Conservation (phyloP, 2,797 vertebrate species). For the Sardinella longiceps region DNA sequence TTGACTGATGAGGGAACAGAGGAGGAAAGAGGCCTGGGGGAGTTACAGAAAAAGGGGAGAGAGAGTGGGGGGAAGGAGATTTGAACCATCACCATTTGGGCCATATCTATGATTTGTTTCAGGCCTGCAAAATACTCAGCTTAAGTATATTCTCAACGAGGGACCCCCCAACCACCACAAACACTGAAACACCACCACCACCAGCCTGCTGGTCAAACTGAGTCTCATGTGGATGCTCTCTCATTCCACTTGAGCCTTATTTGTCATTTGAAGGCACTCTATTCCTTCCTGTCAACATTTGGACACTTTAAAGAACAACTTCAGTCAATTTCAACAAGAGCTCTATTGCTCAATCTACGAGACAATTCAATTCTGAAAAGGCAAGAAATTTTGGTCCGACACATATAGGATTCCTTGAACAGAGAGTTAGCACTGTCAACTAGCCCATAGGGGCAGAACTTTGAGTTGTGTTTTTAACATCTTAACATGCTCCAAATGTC, state of each 20-base stretch:
- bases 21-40: not conserved
- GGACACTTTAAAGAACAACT: no score
- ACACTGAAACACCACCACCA: not conserved
- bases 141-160: not conserved
- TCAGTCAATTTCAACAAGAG: no score
- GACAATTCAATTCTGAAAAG: no score
- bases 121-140: not conserved
- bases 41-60: not conserved
- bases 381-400: no score
- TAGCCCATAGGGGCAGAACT: no score
- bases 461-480: no score
- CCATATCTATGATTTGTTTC: conserved; percentile 68
- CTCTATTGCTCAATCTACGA: no score
- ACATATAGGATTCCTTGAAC: no score
- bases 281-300: no score
- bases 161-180: no score
- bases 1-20: conserved; percentile 42
- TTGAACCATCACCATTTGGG: conserved; percentile 72
- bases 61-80: conserved; percentile 57
- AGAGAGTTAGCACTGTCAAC: no score
- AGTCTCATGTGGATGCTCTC: not conserved
- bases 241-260: not conserved
- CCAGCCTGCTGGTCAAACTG: not conserved
- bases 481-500: no score
- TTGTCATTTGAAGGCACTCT: not conserved